phyloP scores from a whole-genome alignment of 2,888 invertebrate species.

The Aspidapion aeneum region DNA sequence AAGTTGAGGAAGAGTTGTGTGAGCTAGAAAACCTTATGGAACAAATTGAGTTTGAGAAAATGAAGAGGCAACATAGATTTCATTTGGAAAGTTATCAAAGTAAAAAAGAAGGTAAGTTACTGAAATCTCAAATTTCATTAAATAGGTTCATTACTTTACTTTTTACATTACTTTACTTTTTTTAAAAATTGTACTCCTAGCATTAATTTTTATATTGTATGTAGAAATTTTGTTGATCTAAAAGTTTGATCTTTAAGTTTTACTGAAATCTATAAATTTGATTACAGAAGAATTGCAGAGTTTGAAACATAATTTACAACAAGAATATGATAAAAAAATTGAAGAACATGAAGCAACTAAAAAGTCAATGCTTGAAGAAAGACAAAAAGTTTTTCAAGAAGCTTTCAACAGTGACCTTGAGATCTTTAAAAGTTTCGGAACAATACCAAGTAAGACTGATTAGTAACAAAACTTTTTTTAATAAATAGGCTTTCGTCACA shows the following conservation, averaged over 20 bases:
- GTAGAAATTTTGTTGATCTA: too few species aligned
- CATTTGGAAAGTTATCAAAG: conserved; percentile 60
- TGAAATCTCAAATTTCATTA: too few species aligned
- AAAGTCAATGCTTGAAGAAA: conserved; percentile 56
- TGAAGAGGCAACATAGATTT: conserved; percentile 68
- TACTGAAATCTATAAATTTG: not conserved
- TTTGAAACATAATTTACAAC: conserved; percentile 52
- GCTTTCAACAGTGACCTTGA: conserved; percentile 66
- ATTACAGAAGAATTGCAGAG: not conserved
- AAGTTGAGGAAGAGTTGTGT: conserved; percentile 61
- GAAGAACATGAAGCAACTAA: conserved; percentile 56
- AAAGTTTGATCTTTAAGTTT: too few species aligned
- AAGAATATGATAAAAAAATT: conserved; percentile 57
- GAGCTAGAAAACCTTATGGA: conserved; percentile 67
- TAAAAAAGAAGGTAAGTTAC: conserved; percentile 67
- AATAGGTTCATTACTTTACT: too few species aligned
- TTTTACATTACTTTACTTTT: too few species aligned
- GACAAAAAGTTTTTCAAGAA: conserved; percentile 66
- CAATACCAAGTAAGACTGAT: conserved; percentile 53
- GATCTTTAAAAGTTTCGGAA: conserved; percentile 59
- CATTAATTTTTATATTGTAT: too few species aligned
- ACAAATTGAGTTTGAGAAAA: conserved; percentile 64
- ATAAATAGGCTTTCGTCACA: too few species aligned
- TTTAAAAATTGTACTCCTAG: too few species aligned
- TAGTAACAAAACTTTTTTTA: too few species aligned